Conservation (phyloP, 2,797 vertebrate species). For the Eulemur rubriventer region DNA sequence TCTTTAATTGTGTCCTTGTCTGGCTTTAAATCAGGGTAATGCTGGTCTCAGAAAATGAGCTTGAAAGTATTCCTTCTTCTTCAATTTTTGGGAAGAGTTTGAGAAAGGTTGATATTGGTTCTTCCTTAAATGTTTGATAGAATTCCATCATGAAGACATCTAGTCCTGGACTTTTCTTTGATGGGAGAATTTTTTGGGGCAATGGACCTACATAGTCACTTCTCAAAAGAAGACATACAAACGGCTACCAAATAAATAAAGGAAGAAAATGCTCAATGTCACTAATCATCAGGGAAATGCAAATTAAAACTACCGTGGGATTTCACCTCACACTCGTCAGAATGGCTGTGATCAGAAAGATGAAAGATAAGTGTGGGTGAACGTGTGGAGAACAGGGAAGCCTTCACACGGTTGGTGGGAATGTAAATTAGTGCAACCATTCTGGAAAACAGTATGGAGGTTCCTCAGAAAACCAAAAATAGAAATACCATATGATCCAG, state of each 20-base stretch:
- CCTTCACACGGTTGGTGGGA: neutral
- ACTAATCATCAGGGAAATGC: neutral
- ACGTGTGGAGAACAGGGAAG: neutral
- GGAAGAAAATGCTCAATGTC: neutral
- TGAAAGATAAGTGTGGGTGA: neutral
- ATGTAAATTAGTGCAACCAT: neutral
- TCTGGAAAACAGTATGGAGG: neutral
- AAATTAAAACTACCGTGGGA: neutral
- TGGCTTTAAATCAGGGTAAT: neutral
- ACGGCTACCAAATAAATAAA: neutral
- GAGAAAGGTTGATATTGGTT: neutral
- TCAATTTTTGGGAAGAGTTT: neutral
- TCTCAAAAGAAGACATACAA: neutral
- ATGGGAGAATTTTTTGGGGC: neutral
- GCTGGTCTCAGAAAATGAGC: neutral
- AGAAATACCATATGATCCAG: neutral
- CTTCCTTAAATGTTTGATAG: neutral
- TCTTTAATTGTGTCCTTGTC: neutral
- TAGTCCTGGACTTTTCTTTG: neutral
- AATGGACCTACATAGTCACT: neutral
- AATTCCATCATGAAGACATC: neutral
- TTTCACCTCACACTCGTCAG: neutral
- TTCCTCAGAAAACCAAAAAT: neutral
- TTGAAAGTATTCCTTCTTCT: neutral
- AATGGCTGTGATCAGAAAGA: neutral